A percentile compares a stretch with the other conserved stretches of the same genome.
phyloP scores from a whole-genome alignment of 2,888 invertebrate species.

The Lasius platythorax region DNA sequence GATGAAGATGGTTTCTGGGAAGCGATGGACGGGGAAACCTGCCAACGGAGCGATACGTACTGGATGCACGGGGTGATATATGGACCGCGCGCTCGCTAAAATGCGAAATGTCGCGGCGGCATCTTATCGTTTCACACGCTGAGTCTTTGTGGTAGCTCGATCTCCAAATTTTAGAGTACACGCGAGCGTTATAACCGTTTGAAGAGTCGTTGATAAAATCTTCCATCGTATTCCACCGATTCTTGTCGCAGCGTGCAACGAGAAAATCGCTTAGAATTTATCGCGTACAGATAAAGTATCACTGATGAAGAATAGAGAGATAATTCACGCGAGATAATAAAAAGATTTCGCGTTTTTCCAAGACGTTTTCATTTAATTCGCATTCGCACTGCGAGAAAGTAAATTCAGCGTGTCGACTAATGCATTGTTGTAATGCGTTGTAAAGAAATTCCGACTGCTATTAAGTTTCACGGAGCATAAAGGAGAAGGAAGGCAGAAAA shows the following conservation, averaged over 20 bases:
- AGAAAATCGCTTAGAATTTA: background rate
- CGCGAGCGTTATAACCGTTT: constrained; percentile 48
- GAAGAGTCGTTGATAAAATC: constrained; percentile 19
- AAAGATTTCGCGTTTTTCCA: constrained; percentile 1
- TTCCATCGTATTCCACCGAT: background rate
- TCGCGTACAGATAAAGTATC: constrained; percentile 9
- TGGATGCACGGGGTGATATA: constrained; percentile 28
- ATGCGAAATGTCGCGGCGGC: constrained; percentile 52
- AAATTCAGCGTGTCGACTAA: constrained; percentile 1
- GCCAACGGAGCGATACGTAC: constrained; percentile 30
- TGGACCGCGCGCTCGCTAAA: constrained; percentile 61
- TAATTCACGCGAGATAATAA: background rate
- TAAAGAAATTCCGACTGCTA: constrained; percentile 48
- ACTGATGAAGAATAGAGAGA: background rate
- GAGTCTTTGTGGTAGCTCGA: constrained; percentile 52
- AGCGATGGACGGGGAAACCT: constrained; percentile 12
- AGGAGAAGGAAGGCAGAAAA: background rate
- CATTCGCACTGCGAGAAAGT: background rate
- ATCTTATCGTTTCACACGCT: constrained; percentile 44
- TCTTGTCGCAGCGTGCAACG: background rate
- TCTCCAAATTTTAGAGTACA: constrained; percentile 64
- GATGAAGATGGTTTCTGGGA: constrained; percentile 34
- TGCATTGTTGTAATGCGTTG: constrained; percentile 46
- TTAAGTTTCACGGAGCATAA: constrained; percentile 50
- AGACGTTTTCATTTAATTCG: constrained; percentile 17